Evolutionary conservation across 1,140 invertebrate genomes (phyloP).

Genomic region (Centruroides sculpturatus): DNA sequence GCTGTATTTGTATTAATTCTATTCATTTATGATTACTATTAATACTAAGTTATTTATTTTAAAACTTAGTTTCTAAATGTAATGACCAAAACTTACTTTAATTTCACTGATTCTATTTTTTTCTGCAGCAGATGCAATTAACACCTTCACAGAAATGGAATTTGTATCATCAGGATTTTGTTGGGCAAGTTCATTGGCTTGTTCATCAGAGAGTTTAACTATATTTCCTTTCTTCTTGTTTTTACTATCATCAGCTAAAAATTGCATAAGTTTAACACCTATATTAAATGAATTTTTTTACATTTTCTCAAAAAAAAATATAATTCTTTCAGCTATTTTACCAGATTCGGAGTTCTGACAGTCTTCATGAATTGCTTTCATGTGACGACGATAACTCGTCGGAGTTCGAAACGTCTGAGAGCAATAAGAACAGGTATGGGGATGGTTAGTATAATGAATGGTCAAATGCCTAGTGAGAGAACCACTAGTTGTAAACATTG

Average conservation of each 20-base stretch:
- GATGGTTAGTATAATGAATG: conserved; percentile 23
- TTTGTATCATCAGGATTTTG: conserved; percentile 20
- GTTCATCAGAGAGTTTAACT: background rate
- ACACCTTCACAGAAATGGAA: conserved; percentile 36
- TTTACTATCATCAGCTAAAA: background rate
- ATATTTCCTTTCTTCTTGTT: background rate
- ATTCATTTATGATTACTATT: no score
- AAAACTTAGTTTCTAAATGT: no score
- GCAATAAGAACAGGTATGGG: conserved; percentile 33
- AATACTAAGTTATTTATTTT: no score
- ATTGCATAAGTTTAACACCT: no score
- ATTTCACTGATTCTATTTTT: conserved; percentile 27
- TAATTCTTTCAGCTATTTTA: no score
- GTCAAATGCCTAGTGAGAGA: conserved; percentile 28
- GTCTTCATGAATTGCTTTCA: conserved; percentile 19
- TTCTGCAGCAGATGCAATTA: conserved; percentile 34
- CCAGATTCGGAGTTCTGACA: no score
- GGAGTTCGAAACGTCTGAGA: conserved; percentile 32
- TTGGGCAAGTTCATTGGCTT: conserved; percentile 22
- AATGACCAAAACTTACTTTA: conserved; percentile 16
- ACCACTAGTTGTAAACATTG: conserved; percentile 29
- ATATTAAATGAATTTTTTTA: no score
- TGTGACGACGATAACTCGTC: conserved; percentile 31
- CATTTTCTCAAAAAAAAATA: no score
- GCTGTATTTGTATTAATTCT: no score